Evolutionary conservation across 2,888 invertebrate species (phyloP), one percentile per base, ranked within the genome.

Genomic region (Caenorhabditis doughertyi): DNA sequence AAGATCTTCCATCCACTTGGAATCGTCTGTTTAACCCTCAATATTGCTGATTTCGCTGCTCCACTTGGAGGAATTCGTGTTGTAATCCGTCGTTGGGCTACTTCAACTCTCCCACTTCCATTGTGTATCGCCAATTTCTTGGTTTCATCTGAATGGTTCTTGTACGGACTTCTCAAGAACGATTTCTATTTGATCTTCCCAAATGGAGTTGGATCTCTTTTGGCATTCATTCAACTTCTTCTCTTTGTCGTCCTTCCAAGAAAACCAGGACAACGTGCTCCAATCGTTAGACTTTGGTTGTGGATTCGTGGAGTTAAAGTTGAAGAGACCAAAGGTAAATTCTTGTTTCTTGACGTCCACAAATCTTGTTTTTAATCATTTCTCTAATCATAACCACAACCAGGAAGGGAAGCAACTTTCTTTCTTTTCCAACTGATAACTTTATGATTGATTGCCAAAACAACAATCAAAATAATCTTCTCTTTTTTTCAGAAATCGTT

Each of bases 61-160:
- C 96, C 96, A 4, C 93, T 96, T 86, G 95, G 95, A 68, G 95
- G 95, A 91, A 92, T 96, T 85, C 94, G 94, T 88, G 94, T 95
- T 64, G 95, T 97, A 71, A 94, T 97, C 55, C 93, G 93, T 90
- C 95, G 95, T 21, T 94, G 95, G 92, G 96, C 95, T 92, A 96
- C 97, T 0, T 96, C 95, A 77, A 95, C 95, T 39, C 94, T 98
- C 92, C 97, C 97, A 5, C 96, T 97, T 92, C 96, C 96, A 7
- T 94, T 98, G 79, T 96, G 97, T 90, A 93, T 96, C 60, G 95
- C 95, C 89, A 96, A 96, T 85, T 94, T 96, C 39, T 89, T 96
- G n/a, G 96, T 97, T 16, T 94, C 95, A n/a, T 94, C 94, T 83
- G 94, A 95, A 91, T 97, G 96, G 96, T 93, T 95, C 76, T 90